These are phyloP conservation scores for Gerris buenoi DNA, from an alignment of 1,140 invertebrate species.

Conservation along the genomic window DNA sequence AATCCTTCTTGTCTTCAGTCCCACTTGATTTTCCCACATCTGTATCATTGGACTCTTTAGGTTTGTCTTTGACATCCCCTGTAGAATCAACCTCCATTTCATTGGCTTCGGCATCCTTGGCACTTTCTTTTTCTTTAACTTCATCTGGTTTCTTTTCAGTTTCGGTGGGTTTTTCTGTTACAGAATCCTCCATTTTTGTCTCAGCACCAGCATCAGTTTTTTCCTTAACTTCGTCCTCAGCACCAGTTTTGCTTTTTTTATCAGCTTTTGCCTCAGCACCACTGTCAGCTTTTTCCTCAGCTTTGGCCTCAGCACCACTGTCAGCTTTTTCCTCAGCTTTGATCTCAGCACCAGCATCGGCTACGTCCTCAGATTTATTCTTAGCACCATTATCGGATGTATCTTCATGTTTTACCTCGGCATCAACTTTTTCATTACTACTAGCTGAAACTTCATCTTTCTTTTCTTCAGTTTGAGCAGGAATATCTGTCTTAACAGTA, in stretches of 20 bases:
- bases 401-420: too few relatives aligned
- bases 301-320: not conserved
- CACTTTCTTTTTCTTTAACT: not conserved
- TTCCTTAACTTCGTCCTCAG: not conserved
- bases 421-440: not conserved
- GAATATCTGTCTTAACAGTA: not conserved
- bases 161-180: not conserved
- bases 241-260: conserved; percentile 7
- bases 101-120: conserved; percentile 11
- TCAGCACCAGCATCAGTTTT: not conserved
- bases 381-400: not conserved
- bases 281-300: not conserved
- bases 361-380: not conserved
- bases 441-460: not conserved
- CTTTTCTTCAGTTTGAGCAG: not conserved
- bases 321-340: not conserved
- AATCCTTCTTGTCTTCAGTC: conserved; percentile 5
- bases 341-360: not conserved
- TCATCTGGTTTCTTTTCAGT: not conserved
- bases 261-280: not conserved
- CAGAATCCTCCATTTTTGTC: not conserved
- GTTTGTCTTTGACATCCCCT: not conserved
- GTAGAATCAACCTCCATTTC: not conserved
- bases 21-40: not conserved
- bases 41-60: not conserved